A percentile compares a stretch with the other conserved stretches of the same genome.
Evolutionary conservation across 2,888 invertebrate genomes (phyloP).

Genomic region (Cyrtodaria siliqua): DNA sequence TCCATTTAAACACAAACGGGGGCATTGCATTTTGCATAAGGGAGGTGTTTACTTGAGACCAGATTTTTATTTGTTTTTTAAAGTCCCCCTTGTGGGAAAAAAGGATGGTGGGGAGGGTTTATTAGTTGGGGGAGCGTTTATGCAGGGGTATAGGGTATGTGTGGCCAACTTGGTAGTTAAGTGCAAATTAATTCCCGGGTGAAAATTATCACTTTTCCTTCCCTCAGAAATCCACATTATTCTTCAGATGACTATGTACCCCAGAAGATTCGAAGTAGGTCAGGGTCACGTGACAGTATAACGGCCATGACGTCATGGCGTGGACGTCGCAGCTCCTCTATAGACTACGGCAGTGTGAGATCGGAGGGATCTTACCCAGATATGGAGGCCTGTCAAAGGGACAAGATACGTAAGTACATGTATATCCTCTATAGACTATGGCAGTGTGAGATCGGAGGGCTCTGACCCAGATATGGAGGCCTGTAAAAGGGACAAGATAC

Average conservation of each 20-base stretch:
- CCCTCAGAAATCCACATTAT: too few species aligned
- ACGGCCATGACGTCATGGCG: constrained; percentile 38
- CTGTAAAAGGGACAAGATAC: constrained; percentile 28
- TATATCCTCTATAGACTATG: constrained; percentile 40
- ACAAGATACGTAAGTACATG: constrained; percentile 32
- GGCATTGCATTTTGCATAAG: too few species aligned
- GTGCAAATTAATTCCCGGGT: too few species aligned
- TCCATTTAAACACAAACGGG: too few species aligned
- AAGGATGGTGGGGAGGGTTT: too few species aligned
- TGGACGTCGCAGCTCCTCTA: constrained; percentile 38
- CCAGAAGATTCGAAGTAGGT: constrained; percentile 60
- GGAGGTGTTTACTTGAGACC: too few species aligned
- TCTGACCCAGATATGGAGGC: not conserved
- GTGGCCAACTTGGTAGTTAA: too few species aligned
- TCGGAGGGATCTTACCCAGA: not conserved
- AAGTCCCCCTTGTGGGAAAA: too few species aligned
- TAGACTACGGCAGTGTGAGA: constrained; percentile 29
- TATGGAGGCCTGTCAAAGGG: constrained; percentile 6
- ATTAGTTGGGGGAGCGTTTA: too few species aligned
- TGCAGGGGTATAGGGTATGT: too few species aligned
- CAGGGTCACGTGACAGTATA: constrained; percentile 68
- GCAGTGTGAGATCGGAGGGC: not conserved
- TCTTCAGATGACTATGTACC: constrained; percentile 69
- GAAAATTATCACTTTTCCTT: too few species aligned
- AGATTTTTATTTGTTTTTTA: too few species aligned